A percentile compares a stretch with the other conserved stretches of the same genome.
phyloP scores from a whole-genome alignment of 2,113 vertebrate species.

The Oreochromis niloticus region DNA sequence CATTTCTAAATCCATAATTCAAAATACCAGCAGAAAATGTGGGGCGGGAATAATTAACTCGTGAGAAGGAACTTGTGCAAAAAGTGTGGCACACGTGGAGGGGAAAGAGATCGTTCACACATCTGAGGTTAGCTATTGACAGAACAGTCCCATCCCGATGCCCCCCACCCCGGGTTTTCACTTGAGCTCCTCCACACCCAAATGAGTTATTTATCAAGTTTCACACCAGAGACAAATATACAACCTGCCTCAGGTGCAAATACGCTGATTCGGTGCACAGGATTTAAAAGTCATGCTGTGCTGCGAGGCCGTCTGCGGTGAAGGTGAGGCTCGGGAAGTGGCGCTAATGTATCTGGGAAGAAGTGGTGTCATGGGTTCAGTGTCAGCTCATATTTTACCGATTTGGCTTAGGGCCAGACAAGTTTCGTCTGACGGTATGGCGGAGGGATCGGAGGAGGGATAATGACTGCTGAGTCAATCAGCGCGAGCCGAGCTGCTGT shows the following conservation, averaged over 20 bases:
- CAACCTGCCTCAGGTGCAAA: slow-evolving; percentile 30
- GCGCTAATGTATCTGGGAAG: slow-evolving; percentile 28
- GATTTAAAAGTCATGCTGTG: background rate
- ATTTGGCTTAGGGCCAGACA: slow-evolving; percentile 46
- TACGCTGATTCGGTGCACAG: slow-evolving; percentile 22
- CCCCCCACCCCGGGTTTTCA: background rate
- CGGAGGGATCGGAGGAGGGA: background rate
- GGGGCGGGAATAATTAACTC: slow-evolving; percentile 33
- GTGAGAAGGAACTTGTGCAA: background rate
- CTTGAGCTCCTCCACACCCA: slow-evolving; percentile 11
- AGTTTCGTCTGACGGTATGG: slow-evolving; percentile 39
- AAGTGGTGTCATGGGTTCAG: slow-evolving; percentile 27
- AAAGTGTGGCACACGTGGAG: background rate
- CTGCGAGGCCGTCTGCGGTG: background rate
- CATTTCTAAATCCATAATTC: slow-evolving; percentile 33
- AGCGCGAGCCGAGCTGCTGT: background rate
- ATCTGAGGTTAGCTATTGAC: background rate
- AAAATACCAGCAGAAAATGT: background rate
- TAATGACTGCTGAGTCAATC: slow-evolving; percentile 61
- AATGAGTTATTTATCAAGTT: slow-evolving; percentile 1
- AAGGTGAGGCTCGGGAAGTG: slow-evolving; percentile 21
- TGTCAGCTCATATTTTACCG: slow-evolving; percentile 50
- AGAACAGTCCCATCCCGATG: background rate
- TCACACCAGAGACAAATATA: background rate
- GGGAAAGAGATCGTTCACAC: background rate